These are phyloP conservation scores for Poeciliopsis infans DNA, from an alignment of 2,797 vertebrate genomes.

Conservation along the genomic window DNA sequence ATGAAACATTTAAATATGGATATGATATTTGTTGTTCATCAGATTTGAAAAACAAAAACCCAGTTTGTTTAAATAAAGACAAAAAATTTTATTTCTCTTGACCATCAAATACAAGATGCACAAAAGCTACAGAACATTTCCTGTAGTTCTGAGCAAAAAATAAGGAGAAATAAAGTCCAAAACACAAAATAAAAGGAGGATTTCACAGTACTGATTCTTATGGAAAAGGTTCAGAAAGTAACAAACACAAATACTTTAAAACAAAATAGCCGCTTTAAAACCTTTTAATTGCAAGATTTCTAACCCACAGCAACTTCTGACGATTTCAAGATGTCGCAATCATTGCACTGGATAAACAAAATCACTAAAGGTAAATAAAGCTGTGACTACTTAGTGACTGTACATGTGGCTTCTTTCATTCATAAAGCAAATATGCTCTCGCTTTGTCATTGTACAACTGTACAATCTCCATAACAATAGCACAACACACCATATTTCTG, in stretches of 20 bases:
- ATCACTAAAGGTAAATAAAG: neutral
- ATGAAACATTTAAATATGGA: neutral
- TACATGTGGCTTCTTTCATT: neutral
- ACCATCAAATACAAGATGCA: constrained; percentile 42
- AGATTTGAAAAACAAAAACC: neutral
- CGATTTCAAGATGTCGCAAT: neutral
- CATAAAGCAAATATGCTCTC: neutral
- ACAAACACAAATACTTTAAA: neutral
- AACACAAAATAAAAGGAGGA: neutral
- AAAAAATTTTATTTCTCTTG: constrained; percentile 50
- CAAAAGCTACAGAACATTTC: constrained; percentile 23
- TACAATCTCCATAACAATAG: neutral
- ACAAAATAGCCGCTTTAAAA: neutral
- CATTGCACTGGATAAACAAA: neutral
- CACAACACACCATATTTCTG: neutral
- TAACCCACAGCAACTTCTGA: neutral
- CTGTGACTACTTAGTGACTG: neutral
- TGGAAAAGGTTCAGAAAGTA: neutral
- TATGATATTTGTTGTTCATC: neutral
- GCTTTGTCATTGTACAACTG: neutral
- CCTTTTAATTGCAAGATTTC: neutral
- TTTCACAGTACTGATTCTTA: neutral
- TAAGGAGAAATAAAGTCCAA: neutral
- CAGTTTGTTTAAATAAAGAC: constrained; percentile 11
- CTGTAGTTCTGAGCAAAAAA: neutral